Conservation (phyloP, 2,888 invertebrate genomes). For the Liodrosophila aerea region DNA sequence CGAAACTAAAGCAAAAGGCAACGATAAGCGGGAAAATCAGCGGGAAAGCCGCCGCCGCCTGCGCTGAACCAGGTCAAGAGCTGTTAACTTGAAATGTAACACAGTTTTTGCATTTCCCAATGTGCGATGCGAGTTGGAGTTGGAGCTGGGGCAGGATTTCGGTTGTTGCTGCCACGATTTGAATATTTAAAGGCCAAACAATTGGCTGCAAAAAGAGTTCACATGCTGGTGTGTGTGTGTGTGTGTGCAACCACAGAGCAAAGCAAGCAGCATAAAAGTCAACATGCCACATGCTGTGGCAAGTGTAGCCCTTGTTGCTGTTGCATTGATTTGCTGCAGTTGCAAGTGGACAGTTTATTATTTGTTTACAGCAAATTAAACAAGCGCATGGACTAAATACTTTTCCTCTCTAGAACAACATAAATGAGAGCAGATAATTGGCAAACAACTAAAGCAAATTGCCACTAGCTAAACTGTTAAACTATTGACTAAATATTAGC, state of each 20-base stretch:
- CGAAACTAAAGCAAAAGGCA: slow-evolving; percentile 27
- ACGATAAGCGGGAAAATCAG: slow-evolving; percentile 1
- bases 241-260: slow-evolving; percentile 21
- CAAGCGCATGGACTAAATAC: background rate
- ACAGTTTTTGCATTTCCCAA: slow-evolving; percentile 63
- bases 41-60: slow-evolving; percentile 5
- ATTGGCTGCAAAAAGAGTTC: slow-evolving; percentile 17
- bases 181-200: slow-evolving; percentile 39
- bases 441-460: too few species aligned
- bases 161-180: slow-evolving; percentile 15
- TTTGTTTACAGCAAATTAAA: slow-evolving; percentile 43
- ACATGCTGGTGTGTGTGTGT: too few species aligned
- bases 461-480: too few species aligned
- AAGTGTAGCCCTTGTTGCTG: background rate
- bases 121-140: slow-evolving; percentile 13
- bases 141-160: slow-evolving; percentile 7
- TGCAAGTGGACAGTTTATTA: slow-evolving; percentile 15
- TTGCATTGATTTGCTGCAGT: slow-evolving; percentile 29
- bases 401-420: too few species aligned
- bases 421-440: too few species aligned
- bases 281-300: slow-evolving; percentile 32
- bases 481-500: too few species aligned
- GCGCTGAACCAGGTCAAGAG: slow-evolving; percentile 67
- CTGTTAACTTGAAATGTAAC: slow-evolving; percentile 71
- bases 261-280: slow-evolving; percentile 26